Evolutionary conservation across 2,797 vertebrate species (phyloP).

Genomic region (Limosa lapponica): DNA sequence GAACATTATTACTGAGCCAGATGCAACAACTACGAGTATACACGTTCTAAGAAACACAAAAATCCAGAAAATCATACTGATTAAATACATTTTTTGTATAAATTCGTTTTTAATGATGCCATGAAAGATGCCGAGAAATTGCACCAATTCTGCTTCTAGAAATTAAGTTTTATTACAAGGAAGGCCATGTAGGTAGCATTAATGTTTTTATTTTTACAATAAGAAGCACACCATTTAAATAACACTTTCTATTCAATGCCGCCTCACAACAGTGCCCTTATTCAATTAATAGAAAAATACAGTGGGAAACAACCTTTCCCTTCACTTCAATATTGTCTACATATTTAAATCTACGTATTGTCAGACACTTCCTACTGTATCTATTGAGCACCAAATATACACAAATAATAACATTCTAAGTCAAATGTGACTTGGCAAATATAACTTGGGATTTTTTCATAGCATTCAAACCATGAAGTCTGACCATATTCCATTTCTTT

Average conservation of each 20-base stretch:
- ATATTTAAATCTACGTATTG: background rate
- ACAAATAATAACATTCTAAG: background rate
- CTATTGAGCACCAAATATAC: background rate
- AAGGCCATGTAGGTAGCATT: background rate
- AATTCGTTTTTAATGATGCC: background rate
- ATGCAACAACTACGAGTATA: accelerated
- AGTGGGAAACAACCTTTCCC: background rate
- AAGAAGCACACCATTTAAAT: background rate
- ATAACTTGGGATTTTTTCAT: background rate
- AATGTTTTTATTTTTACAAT: background rate
- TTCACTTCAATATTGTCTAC: background rate
- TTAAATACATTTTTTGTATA: background rate
- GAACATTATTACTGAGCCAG: background rate
- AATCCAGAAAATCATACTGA: background rate
- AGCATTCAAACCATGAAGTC: background rate
- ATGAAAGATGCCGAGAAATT: background rate
- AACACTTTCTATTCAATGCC: background rate
- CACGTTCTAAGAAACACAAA: background rate
- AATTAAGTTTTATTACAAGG: background rate
- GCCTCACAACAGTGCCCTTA: background rate
- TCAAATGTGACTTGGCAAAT: background rate
- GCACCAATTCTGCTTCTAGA: background rate
- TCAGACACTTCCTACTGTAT: background rate
- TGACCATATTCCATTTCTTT: background rate
- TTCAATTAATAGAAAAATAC: background rate